Percentiles rank a stretch among this genome's conserved stretches.
Conservation (phyloP, 2,113 vertebrate species). For the Brachyhypopomus occidentalis region DNA sequence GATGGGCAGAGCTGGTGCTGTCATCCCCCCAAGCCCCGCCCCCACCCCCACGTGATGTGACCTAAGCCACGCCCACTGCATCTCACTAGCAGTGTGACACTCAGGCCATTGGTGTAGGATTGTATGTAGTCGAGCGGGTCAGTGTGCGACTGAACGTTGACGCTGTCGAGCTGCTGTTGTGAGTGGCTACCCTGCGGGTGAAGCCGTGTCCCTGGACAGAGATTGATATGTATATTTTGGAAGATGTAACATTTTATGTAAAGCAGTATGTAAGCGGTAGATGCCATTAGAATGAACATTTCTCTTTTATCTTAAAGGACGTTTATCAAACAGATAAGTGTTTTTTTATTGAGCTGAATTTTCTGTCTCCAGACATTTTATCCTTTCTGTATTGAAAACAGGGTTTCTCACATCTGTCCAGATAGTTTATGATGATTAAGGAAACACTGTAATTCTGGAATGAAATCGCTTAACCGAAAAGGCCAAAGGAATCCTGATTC, state of each 20-base stretch:
- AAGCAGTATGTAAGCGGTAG: too few species aligned
- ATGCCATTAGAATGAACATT: not conserved
- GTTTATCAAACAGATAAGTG: not conserved
- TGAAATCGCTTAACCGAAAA: not conserved
- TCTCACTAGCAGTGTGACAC: not conserved
- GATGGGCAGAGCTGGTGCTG: too few species aligned
- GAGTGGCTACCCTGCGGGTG: not conserved
- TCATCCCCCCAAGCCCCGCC: not conserved
- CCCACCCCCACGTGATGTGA: too few species aligned
- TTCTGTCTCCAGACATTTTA: not conserved
- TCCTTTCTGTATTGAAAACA: too few species aligned
- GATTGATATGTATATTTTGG: not conserved
- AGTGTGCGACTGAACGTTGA: too few species aligned
- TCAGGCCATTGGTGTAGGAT: not conserved
- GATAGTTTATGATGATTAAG: not conserved
- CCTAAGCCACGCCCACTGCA: not conserved
- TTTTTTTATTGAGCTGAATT: not conserved
- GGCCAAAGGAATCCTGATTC: not conserved
- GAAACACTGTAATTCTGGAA: not conserved
- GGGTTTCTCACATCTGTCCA: not conserved
- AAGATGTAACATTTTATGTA: conserved; percentile 1
- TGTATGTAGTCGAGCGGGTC: not conserved
- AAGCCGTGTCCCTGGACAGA: not conserved
- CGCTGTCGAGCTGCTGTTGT: not conserved
- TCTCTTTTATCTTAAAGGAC: not conserved